Conservation (phyloP, 35 echinoderm and acorn worm genomes). For the Stichopus chloronotus region DNA sequence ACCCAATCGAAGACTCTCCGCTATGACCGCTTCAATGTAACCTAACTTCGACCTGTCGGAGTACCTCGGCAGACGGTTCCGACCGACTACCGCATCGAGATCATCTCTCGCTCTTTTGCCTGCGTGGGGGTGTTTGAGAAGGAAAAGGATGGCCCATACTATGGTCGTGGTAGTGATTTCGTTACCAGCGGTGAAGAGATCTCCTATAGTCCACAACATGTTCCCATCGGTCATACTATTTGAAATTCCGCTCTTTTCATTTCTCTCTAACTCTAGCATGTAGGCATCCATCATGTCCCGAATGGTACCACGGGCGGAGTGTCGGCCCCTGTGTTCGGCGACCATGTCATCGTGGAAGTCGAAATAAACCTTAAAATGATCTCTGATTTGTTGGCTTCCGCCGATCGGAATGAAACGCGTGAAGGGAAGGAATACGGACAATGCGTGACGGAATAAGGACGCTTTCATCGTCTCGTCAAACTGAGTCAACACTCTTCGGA, state of each 20-base stretch:
- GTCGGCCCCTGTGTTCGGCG: slow-evolving; percentile 30
- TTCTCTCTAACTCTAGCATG: slow-evolving; percentile 64
- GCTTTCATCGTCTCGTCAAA: slow-evolving; percentile 36
- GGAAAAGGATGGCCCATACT: slow-evolving; percentile 64
- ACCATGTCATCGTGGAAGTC: slow-evolving; percentile 33
- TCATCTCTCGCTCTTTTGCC: slow-evolving; percentile 63
- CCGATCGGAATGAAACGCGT: slow-evolving; percentile 73
- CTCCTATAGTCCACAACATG: slow-evolving; percentile 56
- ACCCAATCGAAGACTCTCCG: slow-evolving; percentile 60
- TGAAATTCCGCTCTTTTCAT: not conserved
- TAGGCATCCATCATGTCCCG: slow-evolving; percentile 65
- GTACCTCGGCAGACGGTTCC: slow-evolving; percentile 54
- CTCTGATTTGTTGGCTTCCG: slow-evolving; percentile 19
- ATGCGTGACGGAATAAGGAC: not conserved
- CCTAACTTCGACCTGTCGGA: slow-evolving; percentile 64
- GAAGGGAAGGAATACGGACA: slow-evolving; percentile 52
- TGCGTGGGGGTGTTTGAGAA: slow-evolving; percentile 63
- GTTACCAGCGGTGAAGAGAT: slow-evolving; percentile 75
- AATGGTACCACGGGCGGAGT: not conserved
- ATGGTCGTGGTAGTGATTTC: slow-evolving; percentile 84
- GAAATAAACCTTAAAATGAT: not conserved
- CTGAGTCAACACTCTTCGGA: slow-evolving; percentile 40
- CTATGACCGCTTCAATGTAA: slow-evolving; percentile 66
- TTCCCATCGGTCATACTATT: slow-evolving; percentile 61
- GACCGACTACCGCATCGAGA: slow-evolving; percentile 67